These are phyloP conservation scores for Elysia crispata DNA, from an alignment of 2,888 invertebrate species.

Conservation along the genomic window DNA sequence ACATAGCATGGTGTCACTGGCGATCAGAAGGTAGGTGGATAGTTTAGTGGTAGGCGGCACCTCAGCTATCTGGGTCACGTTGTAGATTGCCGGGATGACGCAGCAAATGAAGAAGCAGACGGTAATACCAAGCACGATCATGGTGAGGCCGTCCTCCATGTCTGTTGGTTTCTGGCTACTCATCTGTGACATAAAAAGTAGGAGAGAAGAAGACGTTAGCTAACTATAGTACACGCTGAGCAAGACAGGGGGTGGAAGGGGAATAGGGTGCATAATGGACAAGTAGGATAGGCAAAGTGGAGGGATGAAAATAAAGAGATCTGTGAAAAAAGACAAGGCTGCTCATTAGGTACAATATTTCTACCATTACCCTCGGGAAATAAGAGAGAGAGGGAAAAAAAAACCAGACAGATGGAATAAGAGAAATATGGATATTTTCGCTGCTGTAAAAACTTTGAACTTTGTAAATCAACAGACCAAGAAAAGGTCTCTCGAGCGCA, in stretches of 20 bases:
- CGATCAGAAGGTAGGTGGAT: constrained; percentile 47
- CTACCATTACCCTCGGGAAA: too few species aligned
- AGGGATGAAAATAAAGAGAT: too few species aligned
- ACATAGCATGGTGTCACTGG: constrained; percentile 54
- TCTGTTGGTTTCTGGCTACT: constrained; percentile 41
- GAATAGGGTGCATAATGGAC: neutral
- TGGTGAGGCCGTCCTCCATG: constrained; percentile 51
- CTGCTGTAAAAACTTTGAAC: too few species aligned
- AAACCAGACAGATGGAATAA: too few species aligned
- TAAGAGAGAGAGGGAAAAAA: too few species aligned
- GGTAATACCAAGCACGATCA: constrained; percentile 55
- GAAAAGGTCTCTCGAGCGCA: too few species aligned
- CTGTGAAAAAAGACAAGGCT: too few species aligned
- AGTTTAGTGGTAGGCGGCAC: constrained; percentile 28
- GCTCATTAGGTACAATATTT: too few species aligned
- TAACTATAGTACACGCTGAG: neutral
- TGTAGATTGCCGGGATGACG: constrained; percentile 53
- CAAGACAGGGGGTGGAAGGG: neutral
- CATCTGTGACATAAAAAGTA: neutral
- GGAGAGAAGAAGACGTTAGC: neutral
- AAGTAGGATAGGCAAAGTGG: constrained; percentile 6
- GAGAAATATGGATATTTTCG: too few species aligned
- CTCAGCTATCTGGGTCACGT: constrained; percentile 49
- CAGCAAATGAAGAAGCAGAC: constrained; percentile 56
- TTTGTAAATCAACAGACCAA: too few species aligned